Percentiles rank a stretch among this genome's conserved stretches.
These are phyloP conservation scores for Smithornis capensis DNA, from an alignment of 2,113 vertebrate species.

Conservation along the genomic window DNA sequence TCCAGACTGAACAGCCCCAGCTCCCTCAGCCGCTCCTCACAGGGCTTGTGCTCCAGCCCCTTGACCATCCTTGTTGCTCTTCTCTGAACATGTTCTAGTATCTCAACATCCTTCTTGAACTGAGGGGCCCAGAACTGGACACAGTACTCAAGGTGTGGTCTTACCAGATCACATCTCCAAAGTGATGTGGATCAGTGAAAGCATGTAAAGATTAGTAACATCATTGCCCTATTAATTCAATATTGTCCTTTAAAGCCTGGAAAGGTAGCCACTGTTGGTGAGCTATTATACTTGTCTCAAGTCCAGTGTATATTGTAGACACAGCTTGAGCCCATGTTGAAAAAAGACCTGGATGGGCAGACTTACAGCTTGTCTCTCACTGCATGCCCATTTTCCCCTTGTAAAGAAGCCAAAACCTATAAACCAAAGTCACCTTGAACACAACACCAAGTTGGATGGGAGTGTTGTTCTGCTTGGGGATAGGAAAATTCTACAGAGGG, in stretches of 20 bases:
- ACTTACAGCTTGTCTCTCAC: neutral
- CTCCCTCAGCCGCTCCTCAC: too few species aligned
- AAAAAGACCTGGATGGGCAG: neutral
- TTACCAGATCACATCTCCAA: too few species aligned
- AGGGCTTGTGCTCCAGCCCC: too few species aligned
- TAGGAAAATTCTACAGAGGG: neutral
- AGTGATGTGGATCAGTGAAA: neutral
- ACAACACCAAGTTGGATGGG: accelerated
- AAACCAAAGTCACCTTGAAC: neutral
- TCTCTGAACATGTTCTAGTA: too few species aligned
- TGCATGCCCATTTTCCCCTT: neutral
- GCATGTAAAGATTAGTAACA: neutral
- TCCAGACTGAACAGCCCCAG: too few species aligned
- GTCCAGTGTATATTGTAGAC: neutral
- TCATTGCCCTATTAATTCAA: neutral
- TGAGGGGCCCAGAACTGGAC: too few species aligned
- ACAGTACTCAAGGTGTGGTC: too few species aligned
- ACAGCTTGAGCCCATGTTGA: neutral
- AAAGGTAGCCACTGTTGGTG: neutral
- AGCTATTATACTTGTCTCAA: neutral
- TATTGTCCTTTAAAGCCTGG: neutral
- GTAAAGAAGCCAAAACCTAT: neutral
- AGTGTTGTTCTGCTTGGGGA: neutral
- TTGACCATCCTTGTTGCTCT: too few species aligned
- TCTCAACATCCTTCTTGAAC: too few species aligned